Evolutionary conservation across 2,113 vertebrate genomes (phyloP).

Genomic region (Microtus richardsoni): DNA sequence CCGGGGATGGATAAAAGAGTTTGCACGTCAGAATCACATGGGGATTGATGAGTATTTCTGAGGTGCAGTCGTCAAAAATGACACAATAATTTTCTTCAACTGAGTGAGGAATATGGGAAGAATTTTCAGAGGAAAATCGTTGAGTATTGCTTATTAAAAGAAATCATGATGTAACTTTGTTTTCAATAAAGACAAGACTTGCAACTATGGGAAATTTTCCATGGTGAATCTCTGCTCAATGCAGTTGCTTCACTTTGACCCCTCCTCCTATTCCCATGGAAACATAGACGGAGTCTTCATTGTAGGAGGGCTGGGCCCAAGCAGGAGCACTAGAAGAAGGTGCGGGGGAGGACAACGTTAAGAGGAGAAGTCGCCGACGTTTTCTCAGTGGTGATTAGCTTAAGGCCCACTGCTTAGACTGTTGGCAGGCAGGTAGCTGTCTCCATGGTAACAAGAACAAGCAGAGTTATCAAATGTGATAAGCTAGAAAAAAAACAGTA

Average conservation of each 20-base stretch:
- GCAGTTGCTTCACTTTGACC: not conserved
- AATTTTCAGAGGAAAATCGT: not conserved
- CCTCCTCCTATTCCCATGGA: constrained; percentile 53
- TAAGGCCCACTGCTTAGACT: constrained; percentile 53
- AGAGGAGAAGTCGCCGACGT: constrained; percentile 64
- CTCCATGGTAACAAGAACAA: constrained; percentile 58
- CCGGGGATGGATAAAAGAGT: constrained; percentile 46
- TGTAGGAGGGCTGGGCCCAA: not conserved
- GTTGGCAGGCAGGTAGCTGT: constrained; percentile 65
- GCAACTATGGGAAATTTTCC: constrained; percentile 46
- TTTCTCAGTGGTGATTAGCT: constrained; percentile 44
- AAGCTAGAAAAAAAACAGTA: constrained; percentile 43
- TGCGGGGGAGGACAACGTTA: constrained; percentile 56
- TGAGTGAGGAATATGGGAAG: not conserved
- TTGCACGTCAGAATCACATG: not conserved
- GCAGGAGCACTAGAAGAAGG: constrained; percentile 15
- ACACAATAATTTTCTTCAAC: not conserved
- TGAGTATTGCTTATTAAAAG: not conserved
- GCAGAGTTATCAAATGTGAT: constrained; percentile 72
- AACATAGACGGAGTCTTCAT: constrained; percentile 60
- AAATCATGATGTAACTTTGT: constrained; percentile 72
- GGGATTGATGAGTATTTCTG: not conserved
- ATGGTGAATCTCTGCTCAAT: not conserved
- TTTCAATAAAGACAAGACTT: constrained; percentile 62
- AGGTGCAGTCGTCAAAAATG: not conserved